Conservation (phyloP, 2,888 invertebrate genomes). For the Lutraria lutraria region DNA sequence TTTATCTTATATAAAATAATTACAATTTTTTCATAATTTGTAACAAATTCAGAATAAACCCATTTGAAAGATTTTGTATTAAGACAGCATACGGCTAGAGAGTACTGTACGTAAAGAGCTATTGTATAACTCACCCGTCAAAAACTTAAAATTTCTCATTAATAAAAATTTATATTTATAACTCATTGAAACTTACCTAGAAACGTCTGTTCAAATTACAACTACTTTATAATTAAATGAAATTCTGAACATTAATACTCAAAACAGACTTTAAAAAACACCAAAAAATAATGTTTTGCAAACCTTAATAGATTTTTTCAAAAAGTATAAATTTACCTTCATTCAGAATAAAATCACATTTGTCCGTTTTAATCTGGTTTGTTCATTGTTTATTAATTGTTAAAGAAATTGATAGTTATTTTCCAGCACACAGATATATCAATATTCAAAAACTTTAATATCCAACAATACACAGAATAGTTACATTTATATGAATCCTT, state of each 20-base stretch:
- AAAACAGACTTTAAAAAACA: neutral
- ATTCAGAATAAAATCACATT: constrained; percentile 29
- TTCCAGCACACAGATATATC: neutral
- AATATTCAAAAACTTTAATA: neutral
- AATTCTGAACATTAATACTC: neutral
- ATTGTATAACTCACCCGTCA: neutral
- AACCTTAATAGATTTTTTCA: neutral
- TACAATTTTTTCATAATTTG: neutral
- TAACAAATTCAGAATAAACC: neutral
- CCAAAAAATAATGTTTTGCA: neutral
- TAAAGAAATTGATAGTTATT: neutral
- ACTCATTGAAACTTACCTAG: too few relatives aligned
- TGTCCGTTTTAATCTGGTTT: constrained; percentile 26
- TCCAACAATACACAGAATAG: constrained; percentile 7
- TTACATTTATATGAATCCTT: neutral
- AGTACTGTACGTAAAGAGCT: neutral
- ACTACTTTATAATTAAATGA: neutral
- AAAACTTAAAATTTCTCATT: neutral
- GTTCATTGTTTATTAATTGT: constrained; percentile 12
- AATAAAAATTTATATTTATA: too few relatives aligned
- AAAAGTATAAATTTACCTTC: constrained; percentile 24
- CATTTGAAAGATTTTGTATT: neutral
- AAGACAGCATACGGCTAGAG: neutral
- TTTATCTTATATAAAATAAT: neutral
- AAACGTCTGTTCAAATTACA: too few relatives aligned